A percentile compares a stretch with the other conserved stretches of the same genome.
These are phyloP conservation scores for Polymixis lichenea DNA, from an alignment of 2,888 invertebrate species.

Conservation along the genomic window DNA sequence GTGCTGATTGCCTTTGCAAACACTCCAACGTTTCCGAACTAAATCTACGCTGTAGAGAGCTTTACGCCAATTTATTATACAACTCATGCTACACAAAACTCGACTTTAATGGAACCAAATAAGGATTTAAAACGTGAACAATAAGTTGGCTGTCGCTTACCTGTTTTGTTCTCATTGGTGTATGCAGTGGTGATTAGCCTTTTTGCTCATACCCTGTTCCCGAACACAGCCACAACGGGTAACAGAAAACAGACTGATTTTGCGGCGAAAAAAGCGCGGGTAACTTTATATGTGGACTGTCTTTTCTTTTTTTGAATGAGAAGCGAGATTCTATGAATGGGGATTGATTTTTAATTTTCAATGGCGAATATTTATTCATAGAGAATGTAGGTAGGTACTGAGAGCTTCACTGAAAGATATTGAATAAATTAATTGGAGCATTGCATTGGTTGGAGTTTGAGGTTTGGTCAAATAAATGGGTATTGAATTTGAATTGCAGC, in stretches of 20 bases:
- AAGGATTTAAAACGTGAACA: conserved; percentile 36
- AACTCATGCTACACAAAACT: conserved; percentile 27
- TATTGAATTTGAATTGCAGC: not conserved
- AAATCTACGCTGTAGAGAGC: conserved; percentile 62
- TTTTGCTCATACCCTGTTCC: conserved; percentile 66
- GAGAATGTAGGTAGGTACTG: not conserved
- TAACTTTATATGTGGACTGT: conserved; percentile 51
- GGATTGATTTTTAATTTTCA: conserved; percentile 28
- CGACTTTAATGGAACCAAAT: not conserved
- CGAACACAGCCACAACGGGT: conserved; percentile 64
- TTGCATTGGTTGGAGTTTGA: not conserved
- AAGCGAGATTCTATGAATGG: conserved; percentile 29
- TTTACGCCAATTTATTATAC: conserved; percentile 53
- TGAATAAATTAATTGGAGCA: not conserved
- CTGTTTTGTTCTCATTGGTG: conserved; percentile 69
- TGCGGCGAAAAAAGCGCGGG: conserved; percentile 59
- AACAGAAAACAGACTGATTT: conserved; percentile 70
- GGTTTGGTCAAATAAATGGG: not conserved
- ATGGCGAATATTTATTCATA: conserved; percentile 6
- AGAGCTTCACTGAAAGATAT: not conserved
- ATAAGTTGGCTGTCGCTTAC: conserved; percentile 43
- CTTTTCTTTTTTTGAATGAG: conserved; percentile 39
- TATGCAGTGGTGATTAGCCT: conserved; percentile 70
- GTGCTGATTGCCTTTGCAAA: conserved; percentile 73
- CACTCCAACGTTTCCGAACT: conserved; percentile 69